These are phyloP conservation scores for Poecilobothrus nobilitatus DNA, from an alignment of 2,888 invertebrate species.

Conservation along the genomic window DNA sequence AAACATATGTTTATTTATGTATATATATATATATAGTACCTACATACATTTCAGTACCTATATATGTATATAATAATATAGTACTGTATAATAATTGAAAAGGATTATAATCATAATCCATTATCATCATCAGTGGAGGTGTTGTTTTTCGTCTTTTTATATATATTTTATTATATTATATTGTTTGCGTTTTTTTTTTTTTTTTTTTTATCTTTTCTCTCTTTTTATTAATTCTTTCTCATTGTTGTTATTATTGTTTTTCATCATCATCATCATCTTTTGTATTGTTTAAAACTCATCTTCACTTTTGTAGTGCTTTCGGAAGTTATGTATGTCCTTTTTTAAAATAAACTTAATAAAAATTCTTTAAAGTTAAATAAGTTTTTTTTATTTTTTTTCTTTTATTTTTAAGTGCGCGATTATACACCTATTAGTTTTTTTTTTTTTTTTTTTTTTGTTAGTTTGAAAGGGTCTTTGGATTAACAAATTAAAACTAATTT, in stretches of 20 bases:
- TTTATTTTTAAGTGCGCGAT: neutral
- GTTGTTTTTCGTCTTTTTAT: neutral
- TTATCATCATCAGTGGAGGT: neutral
- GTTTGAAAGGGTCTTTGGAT: no score
- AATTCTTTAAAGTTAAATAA: neutral
- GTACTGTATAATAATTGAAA: neutral
- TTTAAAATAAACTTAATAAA: neutral
- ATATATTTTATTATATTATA: neutral
- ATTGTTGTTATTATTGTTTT: no score
- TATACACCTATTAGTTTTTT: no score
- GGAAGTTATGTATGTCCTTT: neutral
- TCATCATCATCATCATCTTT: no score
- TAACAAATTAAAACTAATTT: no score
- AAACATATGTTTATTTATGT: no score
- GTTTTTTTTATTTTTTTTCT: neutral
- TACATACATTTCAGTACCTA: no score
- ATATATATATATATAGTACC: no score
- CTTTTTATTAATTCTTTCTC: no score
- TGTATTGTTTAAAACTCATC: no score
- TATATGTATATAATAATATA: neutral
- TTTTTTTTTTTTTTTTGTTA: no score
- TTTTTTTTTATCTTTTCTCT: no score
- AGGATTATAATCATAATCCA: slow-evolving; percentile 4
- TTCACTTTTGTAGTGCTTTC: neutral
- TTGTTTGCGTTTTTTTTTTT: neutral